phyloP scores from a whole-genome alignment of 2,113 vertebrate species.

The Heterocephalus glaber region DNA sequence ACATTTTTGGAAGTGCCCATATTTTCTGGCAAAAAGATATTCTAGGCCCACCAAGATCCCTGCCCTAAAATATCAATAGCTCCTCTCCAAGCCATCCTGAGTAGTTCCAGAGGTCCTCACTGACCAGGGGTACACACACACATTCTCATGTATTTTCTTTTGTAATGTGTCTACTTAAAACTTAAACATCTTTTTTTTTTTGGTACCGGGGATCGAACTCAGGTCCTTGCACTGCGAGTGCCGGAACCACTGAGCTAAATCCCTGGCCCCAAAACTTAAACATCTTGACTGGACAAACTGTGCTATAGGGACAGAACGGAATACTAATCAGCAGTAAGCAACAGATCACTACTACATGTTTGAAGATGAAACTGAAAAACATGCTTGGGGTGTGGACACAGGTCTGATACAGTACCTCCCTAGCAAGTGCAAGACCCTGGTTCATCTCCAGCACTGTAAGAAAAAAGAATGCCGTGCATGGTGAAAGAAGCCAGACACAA shows the following conservation, averaged over 20 bases:
- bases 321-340: not conserved
- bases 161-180: not conserved
- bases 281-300: not conserved
- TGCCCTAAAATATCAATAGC: not conserved
- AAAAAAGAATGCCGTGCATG: too few relatives aligned
- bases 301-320: not conserved
- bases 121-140: not conserved
- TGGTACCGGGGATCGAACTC: too few relatives aligned
- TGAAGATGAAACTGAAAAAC: not conserved
- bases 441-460: not conserved
- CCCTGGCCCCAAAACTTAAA: conserved; percentile 31
- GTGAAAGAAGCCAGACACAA: not conserved
- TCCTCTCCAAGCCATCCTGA: not conserved
- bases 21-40: conserved; percentile 36
- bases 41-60: not conserved
- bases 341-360: too few relatives aligned
- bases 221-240: too few relatives aligned
- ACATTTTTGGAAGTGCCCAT: not conserved
- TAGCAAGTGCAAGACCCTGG: not conserved
- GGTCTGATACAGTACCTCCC: not conserved
- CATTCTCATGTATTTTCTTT: conserved; percentile 18
- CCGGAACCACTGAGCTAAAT: too few relatives aligned
- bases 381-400: too few relatives aligned
- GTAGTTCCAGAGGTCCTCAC: not conserved
- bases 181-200: conserved; percentile 41